Evolutionary conservation across 2,888 invertebrate genomes (phyloP), one percentile per base, ranked within the genome.

Genomic region (Metopia argyrocephala): DNA sequence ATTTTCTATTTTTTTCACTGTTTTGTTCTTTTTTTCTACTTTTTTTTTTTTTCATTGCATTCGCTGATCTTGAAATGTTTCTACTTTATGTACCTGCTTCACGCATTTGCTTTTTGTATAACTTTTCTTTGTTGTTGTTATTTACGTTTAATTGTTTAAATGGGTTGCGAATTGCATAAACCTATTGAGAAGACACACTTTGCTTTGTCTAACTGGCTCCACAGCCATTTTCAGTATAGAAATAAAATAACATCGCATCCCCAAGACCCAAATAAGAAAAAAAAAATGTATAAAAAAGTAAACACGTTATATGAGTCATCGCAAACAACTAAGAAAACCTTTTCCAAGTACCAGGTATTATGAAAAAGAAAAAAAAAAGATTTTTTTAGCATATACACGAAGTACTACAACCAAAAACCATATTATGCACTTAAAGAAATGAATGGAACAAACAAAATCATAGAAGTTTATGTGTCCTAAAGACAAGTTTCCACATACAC

Each of bases 161-260:
- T 76, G 70, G n/a, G 38, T 70, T 74, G 81, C 81, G 70, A 81
- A 69, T 61, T 73, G 57, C 68, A 59, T 50, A 57, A 62, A 75
- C 45, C 45, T 61, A 31, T 5, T 38, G n/a, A 57, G 21, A 18
- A 50, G 9, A 38, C 38, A 38, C 38, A 38, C 45, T 68, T 61
- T 61, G 6, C 38, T 27, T 61, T 78, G 74, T 81, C 81, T 81
- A 81, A 81, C 78, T 78, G 81, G 81, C 81, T 78, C 78, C 78
- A 38, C 2, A 78, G 54, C 61, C 64, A 70, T 73, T 54, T 65
- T 56, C 76, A 80, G 68, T 57, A 62, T 57, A 76, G 12, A 20
- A 66, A 9, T n/a, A 66, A n/a, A 64, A 71, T 61, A 57, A 70
- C 79, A 46, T 61, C 65, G 66, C 74, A 74, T 78, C 81, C 76